Percentiles rank a stretch among this genome's conserved stretches.
phyloP scores from a whole-genome alignment of 92 coral and sea anemone genomes.

The Parazoanthus swiftii region DNA sequence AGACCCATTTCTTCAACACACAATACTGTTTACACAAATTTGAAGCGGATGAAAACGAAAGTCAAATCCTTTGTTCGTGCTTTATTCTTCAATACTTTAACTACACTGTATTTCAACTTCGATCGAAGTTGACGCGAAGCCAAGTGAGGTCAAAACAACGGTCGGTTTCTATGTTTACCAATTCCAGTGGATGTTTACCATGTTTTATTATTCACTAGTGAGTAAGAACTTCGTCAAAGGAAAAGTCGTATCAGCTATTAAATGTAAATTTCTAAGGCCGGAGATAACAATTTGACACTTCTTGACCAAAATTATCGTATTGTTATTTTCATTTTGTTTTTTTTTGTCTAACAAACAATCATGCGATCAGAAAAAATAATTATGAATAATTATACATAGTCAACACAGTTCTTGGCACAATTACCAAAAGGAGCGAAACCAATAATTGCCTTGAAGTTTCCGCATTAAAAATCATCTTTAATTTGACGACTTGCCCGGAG shows the following conservation, averaged over 20 bases:
- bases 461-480: background rate
- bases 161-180: too few species aligned
- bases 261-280: background rate
- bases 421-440: background rate
- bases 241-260: background rate
- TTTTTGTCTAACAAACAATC: background rate
- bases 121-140: background rate
- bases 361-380: background rate
- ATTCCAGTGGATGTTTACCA: background rate
- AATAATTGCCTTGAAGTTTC: background rate
- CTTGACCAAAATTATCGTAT: too few species aligned
- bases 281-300: background rate
- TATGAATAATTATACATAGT: background rate
- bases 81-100: background rate
- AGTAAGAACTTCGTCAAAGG: background rate
- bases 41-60: slow-evolving; percentile 23
- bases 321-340: too few species aligned
- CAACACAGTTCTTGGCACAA: background rate
- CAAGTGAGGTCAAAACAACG: background rate
- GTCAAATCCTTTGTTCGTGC: slow-evolving; percentile 11
- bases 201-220: background rate
- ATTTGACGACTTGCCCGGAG: background rate
- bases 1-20: slow-evolving; percentile 37
- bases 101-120: background rate
- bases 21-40: slow-evolving; percentile 34